Evolutionary conservation across 2,888 invertebrate genomes (phyloP), one percentile per base, ranked within the genome.

Genomic region (Dromius quadrimaculatus): DNA sequence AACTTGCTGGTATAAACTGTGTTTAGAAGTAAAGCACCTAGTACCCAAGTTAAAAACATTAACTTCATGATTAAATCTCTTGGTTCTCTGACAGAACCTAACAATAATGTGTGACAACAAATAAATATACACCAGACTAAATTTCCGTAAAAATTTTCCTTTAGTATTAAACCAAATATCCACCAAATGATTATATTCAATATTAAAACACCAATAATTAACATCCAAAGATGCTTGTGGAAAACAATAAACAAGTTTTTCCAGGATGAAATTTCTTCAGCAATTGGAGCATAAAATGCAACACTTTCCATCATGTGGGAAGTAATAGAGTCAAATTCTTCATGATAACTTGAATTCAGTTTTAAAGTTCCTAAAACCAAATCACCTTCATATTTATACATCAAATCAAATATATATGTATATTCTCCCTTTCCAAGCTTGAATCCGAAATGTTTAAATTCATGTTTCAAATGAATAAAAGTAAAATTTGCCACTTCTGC

Each of bases 371-470:
- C 63, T 41, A 63, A 41, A 0, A 63, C 0, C 13, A 63, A 11
- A 23, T 63, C 63, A 4, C 63, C 63, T 15, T 43, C 43, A 11
- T 63, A 63, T 17, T 63, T 23, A 13, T 63, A 63, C n/a, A 63
- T 15, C 41, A 63, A 22, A 2, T 23, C 2, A 11, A 13, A 63
- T 13, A 63, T 1, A 22, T 63, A 13, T 8, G 43, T 23, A 15
- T 63, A 63, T 9, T 13, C n/a, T 15, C 23, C 41, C 43, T n/a
- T 41, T 9, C 9, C 3, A 15, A 9, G 23, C 23, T 43, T 63
- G 13, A 6, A 63, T 6, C 63, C 63, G 2, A 13, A 20, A 23
- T 15, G 8, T n/a, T 2, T 11, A 0, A 1, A 15, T 13, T 63
- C 43, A 43, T 63, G 63, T 8, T 63, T 13, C 3, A 63, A n/a